Percentiles rank a stretch among this genome's conserved stretches.
These are phyloP conservation scores for Batillaria attramentaria DNA, from an alignment of 1,140 invertebrate genomes.

Conservation along the genomic window DNA sequence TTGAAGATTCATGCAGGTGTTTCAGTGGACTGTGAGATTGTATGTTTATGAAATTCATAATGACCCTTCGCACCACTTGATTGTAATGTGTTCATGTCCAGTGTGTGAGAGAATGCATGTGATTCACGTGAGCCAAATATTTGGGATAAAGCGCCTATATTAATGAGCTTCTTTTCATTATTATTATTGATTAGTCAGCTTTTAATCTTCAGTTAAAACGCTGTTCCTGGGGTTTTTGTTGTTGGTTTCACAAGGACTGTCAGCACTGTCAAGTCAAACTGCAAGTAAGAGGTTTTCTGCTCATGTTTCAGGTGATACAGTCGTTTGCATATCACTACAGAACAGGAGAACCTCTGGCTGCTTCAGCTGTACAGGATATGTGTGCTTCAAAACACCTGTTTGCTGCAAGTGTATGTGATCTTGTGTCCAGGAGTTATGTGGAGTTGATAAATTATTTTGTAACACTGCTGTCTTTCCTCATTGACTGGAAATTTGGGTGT, in stretches of 20 bases:
- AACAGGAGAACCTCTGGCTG: conserved; percentile 87
- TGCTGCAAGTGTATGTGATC: conserved; percentile 75
- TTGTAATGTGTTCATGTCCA: no score
- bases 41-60: conserved; percentile 2
- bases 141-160: no score
- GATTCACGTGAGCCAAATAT: no score
- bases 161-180: no score
- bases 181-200: no score
- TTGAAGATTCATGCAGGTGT: background rate
- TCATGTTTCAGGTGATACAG: conserved; percentile 79
- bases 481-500: no score
- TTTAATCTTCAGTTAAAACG: no score
- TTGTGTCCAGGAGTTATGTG: background rate
- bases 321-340: conserved; percentile 93
- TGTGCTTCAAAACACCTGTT: conserved; percentile 90
- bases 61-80: no score
- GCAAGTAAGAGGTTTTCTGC: conserved; percentile 70
- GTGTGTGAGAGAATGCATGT: no score
- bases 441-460: background rate
- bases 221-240: no score
- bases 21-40: background rate
- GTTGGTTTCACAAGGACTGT: no score
- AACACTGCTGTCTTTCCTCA: background rate
- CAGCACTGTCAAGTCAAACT: conserved; percentile 75
- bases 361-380: conserved; percentile 81